A percentile compares a stretch with the other conserved stretches of the same genome.
Conservation (phyloP, 2,888 invertebrate genomes). For the Lysandra bellargus region DNA sequence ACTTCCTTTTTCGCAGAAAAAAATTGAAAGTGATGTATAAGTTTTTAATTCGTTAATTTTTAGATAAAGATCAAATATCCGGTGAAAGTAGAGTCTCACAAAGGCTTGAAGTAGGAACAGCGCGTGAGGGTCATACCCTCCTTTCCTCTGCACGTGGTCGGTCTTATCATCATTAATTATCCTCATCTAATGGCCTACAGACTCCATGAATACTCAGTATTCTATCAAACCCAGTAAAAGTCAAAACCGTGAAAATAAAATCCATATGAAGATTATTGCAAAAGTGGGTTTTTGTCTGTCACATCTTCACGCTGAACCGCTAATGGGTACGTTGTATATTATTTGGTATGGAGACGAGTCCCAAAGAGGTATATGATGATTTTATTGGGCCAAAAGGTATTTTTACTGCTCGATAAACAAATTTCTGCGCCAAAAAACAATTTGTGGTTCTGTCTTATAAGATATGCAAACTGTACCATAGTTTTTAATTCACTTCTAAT, state of each 20-base stretch:
- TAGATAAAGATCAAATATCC: constrained; percentile 35
- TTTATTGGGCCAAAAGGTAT: too few relatives aligned
- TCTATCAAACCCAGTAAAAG: not conserved
- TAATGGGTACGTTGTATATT: too few relatives aligned
- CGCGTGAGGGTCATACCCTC: constrained; percentile 20
- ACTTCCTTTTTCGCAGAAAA: not conserved
- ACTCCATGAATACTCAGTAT: not conserved
- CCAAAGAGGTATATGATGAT: too few relatives aligned
- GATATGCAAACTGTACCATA: not conserved
- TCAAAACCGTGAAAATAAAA: not conserved
- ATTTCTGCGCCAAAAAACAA: too few relatives aligned
- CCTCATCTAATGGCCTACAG: constrained; percentile 9
- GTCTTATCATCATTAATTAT: constrained; percentile 20
- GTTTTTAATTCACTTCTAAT: not conserved
- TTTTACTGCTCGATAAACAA: too few relatives aligned
- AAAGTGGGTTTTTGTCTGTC: too few relatives aligned
- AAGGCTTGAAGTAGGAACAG: constrained; percentile 23
- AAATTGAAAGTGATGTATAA: not conserved
- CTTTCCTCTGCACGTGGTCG: constrained; percentile 5
- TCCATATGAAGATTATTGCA: too few relatives aligned
- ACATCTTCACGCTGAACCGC: too few relatives aligned
- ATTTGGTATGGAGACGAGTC: too few relatives aligned
- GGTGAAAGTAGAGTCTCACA: constrained; percentile 36
- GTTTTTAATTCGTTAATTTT: constrained; percentile 20
- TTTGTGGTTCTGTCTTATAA: not conserved